phyloP scores from a whole-genome alignment of 2,888 invertebrate genomes.

The Torymus aiolomorphi region DNA sequence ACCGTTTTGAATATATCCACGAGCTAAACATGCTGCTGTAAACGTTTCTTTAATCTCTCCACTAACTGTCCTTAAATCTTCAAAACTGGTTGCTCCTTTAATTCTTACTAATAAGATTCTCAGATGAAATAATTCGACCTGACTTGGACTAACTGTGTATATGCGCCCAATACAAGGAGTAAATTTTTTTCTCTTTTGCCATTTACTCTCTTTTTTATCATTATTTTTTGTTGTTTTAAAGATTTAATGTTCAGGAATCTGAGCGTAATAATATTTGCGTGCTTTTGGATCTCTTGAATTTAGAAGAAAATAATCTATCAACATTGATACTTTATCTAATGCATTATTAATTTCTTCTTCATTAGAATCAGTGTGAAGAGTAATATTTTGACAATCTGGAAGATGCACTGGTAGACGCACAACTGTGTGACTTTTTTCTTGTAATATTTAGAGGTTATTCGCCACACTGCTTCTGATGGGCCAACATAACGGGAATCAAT shows the following conservation, averaged over 20 bases:
- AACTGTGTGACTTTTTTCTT: too few relatives aligned
- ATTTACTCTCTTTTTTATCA: too few relatives aligned
- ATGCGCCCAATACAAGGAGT: constrained; percentile 60
- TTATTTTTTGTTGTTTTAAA: constrained; percentile 43
- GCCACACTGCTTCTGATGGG: too few relatives aligned
- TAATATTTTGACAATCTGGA: constrained; percentile 37
- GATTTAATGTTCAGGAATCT: constrained; percentile 48
- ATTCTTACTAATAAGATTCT: too few relatives aligned
- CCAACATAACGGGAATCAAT: constrained; percentile 60
- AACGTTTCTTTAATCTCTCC: too few relatives aligned
- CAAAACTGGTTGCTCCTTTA: too few relatives aligned
- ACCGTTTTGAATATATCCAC: too few relatives aligned
- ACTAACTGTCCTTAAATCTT: too few relatives aligned
- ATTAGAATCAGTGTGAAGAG: too few relatives aligned
- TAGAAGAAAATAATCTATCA: constrained; percentile 52
- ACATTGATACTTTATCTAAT: constrained; percentile 43
- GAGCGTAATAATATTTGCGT: constrained; percentile 44
- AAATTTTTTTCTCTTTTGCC: constrained; percentile 45
- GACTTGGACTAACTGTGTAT: constrained; percentile 60
- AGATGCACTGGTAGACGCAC: too few relatives aligned
- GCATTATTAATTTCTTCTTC: not conserved
- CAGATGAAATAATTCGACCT: too few relatives aligned
- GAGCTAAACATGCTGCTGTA: too few relatives aligned
- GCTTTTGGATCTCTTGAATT: constrained; percentile 49
- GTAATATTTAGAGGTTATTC: constrained; percentile 58